Evolutionary conservation across 1,140 invertebrate species (phyloP).

Genomic region (Tribolium madens): DNA sequence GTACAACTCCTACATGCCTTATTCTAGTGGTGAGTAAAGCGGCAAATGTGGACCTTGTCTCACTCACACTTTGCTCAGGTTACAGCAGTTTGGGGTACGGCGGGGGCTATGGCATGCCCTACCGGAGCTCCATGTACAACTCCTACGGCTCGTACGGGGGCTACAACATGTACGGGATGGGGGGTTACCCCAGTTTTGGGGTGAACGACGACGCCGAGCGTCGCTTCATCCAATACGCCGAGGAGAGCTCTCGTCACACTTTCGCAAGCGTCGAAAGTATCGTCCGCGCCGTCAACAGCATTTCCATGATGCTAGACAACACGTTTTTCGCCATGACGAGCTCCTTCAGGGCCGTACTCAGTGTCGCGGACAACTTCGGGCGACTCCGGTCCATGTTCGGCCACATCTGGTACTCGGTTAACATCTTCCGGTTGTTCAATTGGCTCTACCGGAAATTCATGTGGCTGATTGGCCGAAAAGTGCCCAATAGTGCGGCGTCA

Average conservation of each 20-base stretch:
- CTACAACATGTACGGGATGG: constrained; percentile 58
- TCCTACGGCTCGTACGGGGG: constrained; percentile 56
- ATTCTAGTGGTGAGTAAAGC: constrained; percentile 51
- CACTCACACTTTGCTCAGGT: constrained; percentile 43
- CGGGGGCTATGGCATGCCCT: constrained; percentile 58
- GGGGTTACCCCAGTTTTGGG: constrained; percentile 65
- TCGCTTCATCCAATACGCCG: constrained; percentile 86
- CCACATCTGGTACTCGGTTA: constrained; percentile 87
- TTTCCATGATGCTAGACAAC: constrained; percentile 97
- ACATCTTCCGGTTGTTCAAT: constrained; percentile 81
- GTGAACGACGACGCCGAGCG: constrained; percentile 73
- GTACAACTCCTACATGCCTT: constrained; percentile 55
- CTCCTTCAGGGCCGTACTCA: constrained; percentile 94
- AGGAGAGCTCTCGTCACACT: constrained; percentile 90
- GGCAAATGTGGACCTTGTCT: neutral
- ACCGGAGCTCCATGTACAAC: constrained; percentile 57
- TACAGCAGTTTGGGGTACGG: constrained; percentile 62
- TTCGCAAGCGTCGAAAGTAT: constrained; percentile 96
- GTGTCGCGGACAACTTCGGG: constrained; percentile 95
- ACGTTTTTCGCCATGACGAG: constrained; percentile 95
- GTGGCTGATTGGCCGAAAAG: constrained; percentile 74
- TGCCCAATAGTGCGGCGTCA: constrained; percentile 54
- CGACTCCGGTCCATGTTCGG: constrained; percentile 84
- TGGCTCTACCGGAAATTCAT: constrained; percentile 84
- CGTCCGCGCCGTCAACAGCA: constrained; percentile 90